phyloP scores from a whole-genome alignment of 35 echinoderm and acorn worm species.

The Ophioderma brevispina region DNA sequence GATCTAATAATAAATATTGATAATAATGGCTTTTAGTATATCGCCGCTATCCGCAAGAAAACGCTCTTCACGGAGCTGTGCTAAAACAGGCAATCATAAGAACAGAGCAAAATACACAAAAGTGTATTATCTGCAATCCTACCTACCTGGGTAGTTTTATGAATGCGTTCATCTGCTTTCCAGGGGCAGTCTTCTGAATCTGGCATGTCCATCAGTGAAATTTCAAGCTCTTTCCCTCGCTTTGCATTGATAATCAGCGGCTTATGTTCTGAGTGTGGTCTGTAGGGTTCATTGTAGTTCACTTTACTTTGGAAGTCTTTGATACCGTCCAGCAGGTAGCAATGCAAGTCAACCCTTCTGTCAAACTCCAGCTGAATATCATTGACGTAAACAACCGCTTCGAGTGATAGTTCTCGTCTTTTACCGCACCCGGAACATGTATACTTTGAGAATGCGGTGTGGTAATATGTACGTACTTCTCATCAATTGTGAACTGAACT shows the following conservation, averaged over 20 bases:
- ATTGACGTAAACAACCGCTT: constrained; percentile 14
- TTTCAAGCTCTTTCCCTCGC: neutral
- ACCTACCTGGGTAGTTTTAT: neutral
- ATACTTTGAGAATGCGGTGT: constrained; percentile 42
- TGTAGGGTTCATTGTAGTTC: neutral
- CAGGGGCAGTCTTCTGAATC: neutral
- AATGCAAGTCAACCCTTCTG: constrained; percentile 26
- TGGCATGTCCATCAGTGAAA: neutral
- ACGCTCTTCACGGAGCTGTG: no score
- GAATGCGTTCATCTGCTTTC: neutral
- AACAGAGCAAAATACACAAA: no score
- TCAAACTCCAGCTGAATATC: neutral
- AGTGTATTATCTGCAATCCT: no score
- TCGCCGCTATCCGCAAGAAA: no score
- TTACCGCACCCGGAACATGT: constrained; percentile 37
- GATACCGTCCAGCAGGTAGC: constrained; percentile 51
- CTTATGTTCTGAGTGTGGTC: neutral
- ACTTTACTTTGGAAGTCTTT: neutral
- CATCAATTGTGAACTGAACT: constrained; percentile 1
- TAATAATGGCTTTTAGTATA: no score
- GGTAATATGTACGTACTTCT: constrained; percentile 10
- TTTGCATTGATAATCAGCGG: neutral
- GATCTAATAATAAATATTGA: no score
- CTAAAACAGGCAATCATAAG: no score
- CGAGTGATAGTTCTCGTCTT: constrained; percentile 17